Evolutionary conservation across 2,113 vertebrate species (phyloP), one percentile per base, ranked within the genome.

Genomic region (Copsychus sechellarum): DNA sequence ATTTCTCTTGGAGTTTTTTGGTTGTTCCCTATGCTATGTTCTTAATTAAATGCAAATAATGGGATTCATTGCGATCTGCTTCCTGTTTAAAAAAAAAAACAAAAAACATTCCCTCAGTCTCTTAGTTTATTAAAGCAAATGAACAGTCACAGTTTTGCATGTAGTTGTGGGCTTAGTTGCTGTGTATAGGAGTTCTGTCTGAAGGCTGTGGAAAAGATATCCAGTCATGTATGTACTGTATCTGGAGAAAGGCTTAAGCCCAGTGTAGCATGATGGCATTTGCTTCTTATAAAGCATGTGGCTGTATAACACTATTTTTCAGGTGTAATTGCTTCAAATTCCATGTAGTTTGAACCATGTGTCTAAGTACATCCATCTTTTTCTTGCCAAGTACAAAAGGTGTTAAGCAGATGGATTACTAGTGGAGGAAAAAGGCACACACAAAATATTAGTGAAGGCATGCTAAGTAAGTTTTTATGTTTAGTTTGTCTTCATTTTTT

Each of bases 201-300:
- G 38, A 74, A 84, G 58, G 12, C 54, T 54, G 2, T 61, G 57
- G 90, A 58, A 94, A 91, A 85, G 54, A 79, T 90, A 77, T 1
- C 54, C 43, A 33, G 43, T 47, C 1, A 0, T 56, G 8, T 61
- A 33, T 61, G 5, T n/a, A 72, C 18, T 72, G 3, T 82, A 54
- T 79, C 90, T 97, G 90, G 73, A 93, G 92, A 92, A 97, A 58
- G 64, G 28, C 86, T 88, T 95, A 88, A 93, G 48, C n/a, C 64
- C 34, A 14, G 61, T 81, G 50, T 82, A 74, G 54, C 62, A 72
- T 29, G 26, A 58, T 88, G 90, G 72, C 54, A 60, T 80, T 92
- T 95, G 28, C 72, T 93, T 92, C 93, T 94, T 90, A 77, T 94
- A 77, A 96, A 95, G 23, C 31, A 23, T 65, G 20, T 86, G 70